phyloP scores from a whole-genome alignment of 2,888 invertebrate species.

The Arrhopalites spinosus region DNA sequence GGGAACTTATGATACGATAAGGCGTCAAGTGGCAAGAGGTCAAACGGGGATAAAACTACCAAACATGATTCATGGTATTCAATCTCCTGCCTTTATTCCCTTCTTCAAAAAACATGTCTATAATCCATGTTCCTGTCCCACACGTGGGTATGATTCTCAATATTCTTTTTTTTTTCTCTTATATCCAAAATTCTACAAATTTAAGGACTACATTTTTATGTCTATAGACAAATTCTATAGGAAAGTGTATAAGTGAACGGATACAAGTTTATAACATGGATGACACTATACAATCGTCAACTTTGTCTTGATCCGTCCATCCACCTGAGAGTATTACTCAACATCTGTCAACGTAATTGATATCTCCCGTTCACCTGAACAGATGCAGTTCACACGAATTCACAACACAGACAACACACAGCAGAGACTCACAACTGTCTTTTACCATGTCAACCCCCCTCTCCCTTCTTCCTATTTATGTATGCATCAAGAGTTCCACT shows the following conservation, averaged over 20 bases:
- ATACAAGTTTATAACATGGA: too few species aligned
- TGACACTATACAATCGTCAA: slow-evolving; percentile 17
- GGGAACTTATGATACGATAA: slow-evolving; percentile 27
- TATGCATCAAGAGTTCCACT: background rate
- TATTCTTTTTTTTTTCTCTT: background rate
- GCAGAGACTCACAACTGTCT: slow-evolving; percentile 13
- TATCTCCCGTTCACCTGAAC: slow-evolving; percentile 51
- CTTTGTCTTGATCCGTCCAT: slow-evolving; percentile 13
- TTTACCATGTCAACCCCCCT: slow-evolving; percentile 15
- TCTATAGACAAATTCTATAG: too few species aligned
- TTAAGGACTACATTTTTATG: too few species aligned
- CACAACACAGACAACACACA: too few species aligned
- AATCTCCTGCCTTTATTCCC: slow-evolving; percentile 20
- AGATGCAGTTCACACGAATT: slow-evolving; percentile 33
- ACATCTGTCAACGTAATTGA: slow-evolving; percentile 57
- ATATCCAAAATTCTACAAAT: too few species aligned
- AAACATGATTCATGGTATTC: slow-evolving; percentile 5
- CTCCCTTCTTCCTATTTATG: background rate
- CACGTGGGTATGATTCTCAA: too few species aligned
- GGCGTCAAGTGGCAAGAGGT: slow-evolving; percentile 21
- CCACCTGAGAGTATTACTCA: slow-evolving; percentile 30
- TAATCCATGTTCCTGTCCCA: slow-evolving; percentile 2
- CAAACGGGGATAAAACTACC: slow-evolving; percentile 24
- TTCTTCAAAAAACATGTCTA: background rate
- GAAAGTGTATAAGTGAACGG: too few species aligned